A percentile compares a stretch with the other conserved stretches of the same genome.
Evolutionary conservation across 2,888 invertebrate species (phyloP).

Genomic region (Lepas anatifera): DNA sequence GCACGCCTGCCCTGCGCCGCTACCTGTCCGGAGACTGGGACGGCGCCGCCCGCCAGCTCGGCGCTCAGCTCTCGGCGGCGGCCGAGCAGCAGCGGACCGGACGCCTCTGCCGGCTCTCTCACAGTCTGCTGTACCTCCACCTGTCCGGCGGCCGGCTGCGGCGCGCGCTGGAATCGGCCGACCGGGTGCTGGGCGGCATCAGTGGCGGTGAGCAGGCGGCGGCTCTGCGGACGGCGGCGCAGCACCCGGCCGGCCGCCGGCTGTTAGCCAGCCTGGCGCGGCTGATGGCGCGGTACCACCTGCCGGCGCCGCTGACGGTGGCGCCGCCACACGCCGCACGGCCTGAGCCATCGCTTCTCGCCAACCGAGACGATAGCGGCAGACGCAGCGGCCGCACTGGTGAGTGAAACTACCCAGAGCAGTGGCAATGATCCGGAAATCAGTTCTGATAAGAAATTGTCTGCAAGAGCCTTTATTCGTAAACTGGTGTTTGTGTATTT

Average conservation of each 20-base stretch:
- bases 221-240: neutral
- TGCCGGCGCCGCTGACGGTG: neutral
- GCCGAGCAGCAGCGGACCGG: too few species aligned
- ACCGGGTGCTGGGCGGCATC: neutral
- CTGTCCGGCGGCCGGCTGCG: slow-evolving; percentile 4
- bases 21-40: neutral
- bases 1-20: neutral
- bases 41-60: neutral
- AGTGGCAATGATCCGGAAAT: too few species aligned
- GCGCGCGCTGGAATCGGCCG: neutral
- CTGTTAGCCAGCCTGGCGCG: neutral
- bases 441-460: too few species aligned
- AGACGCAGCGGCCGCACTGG: too few species aligned
- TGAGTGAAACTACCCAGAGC: too few species aligned
- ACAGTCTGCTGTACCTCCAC: neutral
- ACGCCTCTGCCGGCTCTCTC: neutral
- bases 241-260: neutral
- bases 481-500: too few species aligned
- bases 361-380: too few species aligned
- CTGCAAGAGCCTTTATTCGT: too few species aligned
- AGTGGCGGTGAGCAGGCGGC: neutral
- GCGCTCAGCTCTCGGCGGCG: neutral
- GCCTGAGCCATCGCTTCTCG: neutral
- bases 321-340: neutral
- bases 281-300: neutral